Conservation (phyloP, 2,888 invertebrate species). For the Hyposoter dolosus region DNA sequence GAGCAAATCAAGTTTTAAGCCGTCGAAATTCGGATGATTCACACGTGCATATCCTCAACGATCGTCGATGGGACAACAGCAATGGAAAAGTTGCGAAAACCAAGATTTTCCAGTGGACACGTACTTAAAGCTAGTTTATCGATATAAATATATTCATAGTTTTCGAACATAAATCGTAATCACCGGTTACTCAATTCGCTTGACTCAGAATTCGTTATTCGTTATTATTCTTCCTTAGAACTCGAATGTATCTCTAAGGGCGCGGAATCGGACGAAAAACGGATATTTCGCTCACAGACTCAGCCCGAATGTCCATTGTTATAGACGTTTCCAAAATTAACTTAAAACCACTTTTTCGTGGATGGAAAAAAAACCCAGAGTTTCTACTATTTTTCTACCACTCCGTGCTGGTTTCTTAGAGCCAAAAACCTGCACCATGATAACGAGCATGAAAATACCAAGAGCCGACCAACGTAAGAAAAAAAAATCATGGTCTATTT, state of each 20-base stretch:
- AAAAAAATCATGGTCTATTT: no score
- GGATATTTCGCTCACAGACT: background rate
- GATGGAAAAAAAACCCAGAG: no score
- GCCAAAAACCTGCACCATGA: no score
- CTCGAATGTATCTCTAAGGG: background rate
- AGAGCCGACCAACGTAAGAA: no score
- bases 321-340: no score
- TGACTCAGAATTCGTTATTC: background rate
- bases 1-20: background rate
- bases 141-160: background rate
- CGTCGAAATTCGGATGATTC: constrained; percentile 11
- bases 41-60: background rate
- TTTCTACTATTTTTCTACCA: no score
- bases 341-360: no score
- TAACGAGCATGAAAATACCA: no score
- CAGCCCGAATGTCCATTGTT: no score
- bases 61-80: background rate
- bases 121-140: constrained; percentile 5
- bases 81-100: background rate
- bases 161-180: background rate
- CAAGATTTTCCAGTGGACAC: constrained; percentile 24
- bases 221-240: background rate
- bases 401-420: no score
- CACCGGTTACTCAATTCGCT: background rate
- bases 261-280: background rate